Percentiles rank a stretch among this genome's conserved stretches.
Evolutionary conservation across 2,797 vertebrate species (phyloP).

Genomic region (Protonibea diacanthus): DNA sequence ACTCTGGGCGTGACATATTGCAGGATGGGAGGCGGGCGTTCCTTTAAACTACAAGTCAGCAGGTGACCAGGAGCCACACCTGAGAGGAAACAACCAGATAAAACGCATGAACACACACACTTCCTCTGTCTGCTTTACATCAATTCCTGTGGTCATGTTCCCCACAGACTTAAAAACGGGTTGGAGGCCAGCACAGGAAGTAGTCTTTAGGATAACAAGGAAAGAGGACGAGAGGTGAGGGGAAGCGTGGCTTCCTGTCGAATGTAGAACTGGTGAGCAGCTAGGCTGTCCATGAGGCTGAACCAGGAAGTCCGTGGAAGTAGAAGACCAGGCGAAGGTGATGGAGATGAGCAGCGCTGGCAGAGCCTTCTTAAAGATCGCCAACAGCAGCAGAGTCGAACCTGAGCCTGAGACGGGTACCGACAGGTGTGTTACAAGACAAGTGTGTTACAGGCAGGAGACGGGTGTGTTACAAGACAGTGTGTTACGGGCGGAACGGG

Average conservation of each 20-base stretch:
- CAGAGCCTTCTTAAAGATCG: slow-evolving; percentile 96
- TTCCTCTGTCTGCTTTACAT: too few species aligned
- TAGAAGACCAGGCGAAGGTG: slow-evolving; percentile 96
- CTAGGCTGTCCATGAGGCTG: slow-evolving; percentile 97
- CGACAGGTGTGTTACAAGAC: neutral
- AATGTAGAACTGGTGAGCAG: slow-evolving; percentile 95
- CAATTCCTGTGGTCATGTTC: too few species aligned
- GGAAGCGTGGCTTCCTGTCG: slow-evolving; percentile 75
- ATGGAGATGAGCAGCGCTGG: slow-evolving; percentile 99
- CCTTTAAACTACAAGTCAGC: too few species aligned
- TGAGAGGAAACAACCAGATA: too few species aligned
- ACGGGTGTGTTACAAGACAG: neutral
- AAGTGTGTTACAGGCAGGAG: accelerated
- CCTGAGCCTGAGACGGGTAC: slow-evolving; percentile 86
- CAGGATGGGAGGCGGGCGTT: slow-evolving; percentile 15
- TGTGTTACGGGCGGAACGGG: neutral
- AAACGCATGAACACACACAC: too few species aligned
- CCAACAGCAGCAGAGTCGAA: slow-evolving; percentile 93
- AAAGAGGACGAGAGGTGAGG: neutral
- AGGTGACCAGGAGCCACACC: too few species aligned
- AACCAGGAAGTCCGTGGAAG: slow-evolving; percentile 97
- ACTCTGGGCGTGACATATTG: neutral
- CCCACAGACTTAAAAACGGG: too few species aligned
- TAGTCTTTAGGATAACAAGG: neutral
- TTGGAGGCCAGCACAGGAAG: too few species aligned